Conservation (phyloP, 2,888 invertebrate genomes). For the Pedicia rivosa region DNA sequence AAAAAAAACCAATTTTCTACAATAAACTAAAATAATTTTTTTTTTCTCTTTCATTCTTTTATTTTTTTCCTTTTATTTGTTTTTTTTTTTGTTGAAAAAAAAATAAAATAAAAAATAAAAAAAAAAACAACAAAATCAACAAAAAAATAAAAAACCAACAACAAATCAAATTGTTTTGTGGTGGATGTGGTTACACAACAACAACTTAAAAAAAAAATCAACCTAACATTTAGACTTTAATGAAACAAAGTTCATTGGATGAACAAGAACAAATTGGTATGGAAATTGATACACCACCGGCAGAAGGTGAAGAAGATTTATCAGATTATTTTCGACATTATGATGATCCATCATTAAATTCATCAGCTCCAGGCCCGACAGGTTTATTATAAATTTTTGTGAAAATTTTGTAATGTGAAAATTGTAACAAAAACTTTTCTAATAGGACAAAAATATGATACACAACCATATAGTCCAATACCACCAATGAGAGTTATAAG, state of each 20-base stretch:
- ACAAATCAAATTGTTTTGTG: background rate
- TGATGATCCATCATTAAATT: constrained; percentile 26
- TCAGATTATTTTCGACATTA: constrained; percentile 28
- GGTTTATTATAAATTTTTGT: constrained; percentile 13
- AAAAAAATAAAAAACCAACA: constrained; percentile 3
- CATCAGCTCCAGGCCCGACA: constrained; percentile 11
- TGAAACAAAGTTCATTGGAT: constrained; percentile 85
- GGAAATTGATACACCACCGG: constrained; percentile 49
- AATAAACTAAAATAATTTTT: no score
- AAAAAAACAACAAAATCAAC: no score
- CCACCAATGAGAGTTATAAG: constrained; percentile 24
- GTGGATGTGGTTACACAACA: background rate
- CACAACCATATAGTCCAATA: constrained; percentile 12
- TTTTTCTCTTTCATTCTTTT: no score
- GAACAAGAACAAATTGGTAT: constrained; percentile 59
- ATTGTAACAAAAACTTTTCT: background rate
- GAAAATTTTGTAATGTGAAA: background rate
- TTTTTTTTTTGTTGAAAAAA: no score
- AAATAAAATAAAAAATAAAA: no score
- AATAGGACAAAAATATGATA: constrained; percentile 11
- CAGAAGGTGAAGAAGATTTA: constrained; percentile 39
- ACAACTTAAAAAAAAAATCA: background rate
- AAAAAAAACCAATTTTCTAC: no score
- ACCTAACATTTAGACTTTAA: constrained; percentile 40
- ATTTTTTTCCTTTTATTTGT: no score